Percentiles rank a stretch among this genome's conserved stretches.
These are phyloP conservation scores for Cacoxenus indagator DNA, from an alignment of 2,888 invertebrate genomes.

Conservation along the genomic window DNA sequence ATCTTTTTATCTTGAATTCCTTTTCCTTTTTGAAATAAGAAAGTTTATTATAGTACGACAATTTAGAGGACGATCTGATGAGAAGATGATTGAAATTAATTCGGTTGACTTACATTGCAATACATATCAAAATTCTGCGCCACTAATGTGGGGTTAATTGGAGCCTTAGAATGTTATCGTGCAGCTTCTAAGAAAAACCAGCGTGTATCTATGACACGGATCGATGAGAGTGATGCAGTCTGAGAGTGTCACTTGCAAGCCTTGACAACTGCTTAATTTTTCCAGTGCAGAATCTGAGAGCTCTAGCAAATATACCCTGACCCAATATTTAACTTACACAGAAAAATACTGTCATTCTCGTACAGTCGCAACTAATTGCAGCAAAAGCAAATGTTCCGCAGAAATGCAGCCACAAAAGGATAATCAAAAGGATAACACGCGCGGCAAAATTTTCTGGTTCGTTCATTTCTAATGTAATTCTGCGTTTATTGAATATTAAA, in stretches of 20 bases:
- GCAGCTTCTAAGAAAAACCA: too few species aligned
- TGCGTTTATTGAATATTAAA: conserved; percentile 43
- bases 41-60: too few species aligned
- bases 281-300: background rate
- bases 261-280: background rate
- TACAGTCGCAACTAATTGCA: conserved; percentile 10
- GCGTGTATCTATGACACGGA: too few species aligned
- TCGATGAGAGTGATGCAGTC: too few species aligned
- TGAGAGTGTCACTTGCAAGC: background rate
- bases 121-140: too few species aligned
- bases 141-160: too few species aligned
- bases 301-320: conserved; percentile 14
- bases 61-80: too few species aligned
- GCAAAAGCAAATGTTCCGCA: conserved; percentile 16
- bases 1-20: too few species aligned
- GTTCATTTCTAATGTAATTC: conserved; percentile 6
- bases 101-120: too few species aligned
- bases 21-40: too few species aligned
- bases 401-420: conserved; percentile 7
- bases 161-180: too few species aligned
- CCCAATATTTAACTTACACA: conserved; percentile 19
- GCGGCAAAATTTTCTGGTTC: background rate
- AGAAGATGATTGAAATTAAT: too few species aligned
- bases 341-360: background rate
- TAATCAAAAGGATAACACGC: conserved; percentile 7